Conservation (phyloP, 2,113 vertebrate genomes). For the Lichenostomus cassidix region DNA sequence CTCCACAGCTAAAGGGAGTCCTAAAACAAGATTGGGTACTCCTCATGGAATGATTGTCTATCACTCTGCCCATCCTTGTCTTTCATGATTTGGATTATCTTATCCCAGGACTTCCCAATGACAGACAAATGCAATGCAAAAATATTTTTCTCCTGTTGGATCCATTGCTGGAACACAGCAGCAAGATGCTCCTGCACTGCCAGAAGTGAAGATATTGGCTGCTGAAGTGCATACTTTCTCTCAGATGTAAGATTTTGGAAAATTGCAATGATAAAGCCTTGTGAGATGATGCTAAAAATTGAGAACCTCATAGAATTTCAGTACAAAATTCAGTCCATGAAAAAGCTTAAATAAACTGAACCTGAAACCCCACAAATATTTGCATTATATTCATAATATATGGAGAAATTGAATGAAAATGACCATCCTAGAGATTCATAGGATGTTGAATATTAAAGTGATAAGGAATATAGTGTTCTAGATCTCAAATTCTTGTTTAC, state of each 20-base stretch:
- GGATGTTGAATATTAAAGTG: not conserved
- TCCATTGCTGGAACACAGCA: not conserved
- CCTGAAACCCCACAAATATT: not conserved
- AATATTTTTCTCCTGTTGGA: not conserved
- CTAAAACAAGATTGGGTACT: not conserved
- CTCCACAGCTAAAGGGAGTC: not conserved
- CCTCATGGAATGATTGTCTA: not conserved
- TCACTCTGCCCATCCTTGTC: not conserved
- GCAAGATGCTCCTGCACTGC: not conserved
- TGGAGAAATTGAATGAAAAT: not conserved
- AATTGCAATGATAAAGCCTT: not conserved
- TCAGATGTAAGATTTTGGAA: not conserved
- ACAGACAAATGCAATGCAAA: not conserved
- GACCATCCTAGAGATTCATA: not conserved
- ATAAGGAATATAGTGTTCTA: not conserved
- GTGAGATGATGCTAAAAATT: not conserved
- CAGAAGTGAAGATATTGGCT: not conserved
- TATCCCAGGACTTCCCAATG: not conserved
- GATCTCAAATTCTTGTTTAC: not conserved
- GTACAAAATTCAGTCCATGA: not conserved
- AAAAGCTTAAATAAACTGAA: not conserved
- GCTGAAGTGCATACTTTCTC: not conserved
- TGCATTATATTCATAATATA: not conserved
- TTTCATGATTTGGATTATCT: not conserved
- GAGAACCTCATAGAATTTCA: not conserved